These are phyloP conservation scores for Pseudochaenichthys georgianus DNA, from an alignment of 2,797 vertebrate genomes.

Conservation along the genomic window DNA sequence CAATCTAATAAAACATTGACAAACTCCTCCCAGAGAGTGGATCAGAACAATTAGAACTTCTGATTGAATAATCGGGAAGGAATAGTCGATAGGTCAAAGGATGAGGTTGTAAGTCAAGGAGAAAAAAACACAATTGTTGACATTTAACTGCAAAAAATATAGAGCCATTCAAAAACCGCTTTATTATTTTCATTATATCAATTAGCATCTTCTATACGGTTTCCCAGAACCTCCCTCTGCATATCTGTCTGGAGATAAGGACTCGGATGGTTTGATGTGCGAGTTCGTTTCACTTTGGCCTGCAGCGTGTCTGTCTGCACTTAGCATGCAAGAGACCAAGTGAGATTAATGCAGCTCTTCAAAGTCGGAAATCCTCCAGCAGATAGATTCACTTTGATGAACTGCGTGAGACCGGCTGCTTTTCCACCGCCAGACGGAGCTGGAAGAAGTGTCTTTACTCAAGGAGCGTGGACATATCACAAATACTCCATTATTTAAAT, in stretches of 20 bases:
- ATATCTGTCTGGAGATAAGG: constrained; percentile 33
- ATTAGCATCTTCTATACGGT: constrained; percentile 28
- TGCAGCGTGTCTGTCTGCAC: constrained; percentile 32
- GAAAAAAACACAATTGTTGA: too few relatives aligned
- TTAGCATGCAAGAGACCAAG: constrained; percentile 55
- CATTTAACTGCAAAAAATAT: too few relatives aligned
- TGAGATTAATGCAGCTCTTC: constrained; percentile 55
- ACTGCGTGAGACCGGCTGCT: constrained; percentile 13
- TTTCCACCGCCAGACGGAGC: neutral
- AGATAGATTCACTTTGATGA: constrained; percentile 50
- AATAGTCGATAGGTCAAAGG: too few relatives aligned
- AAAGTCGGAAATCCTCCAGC: constrained; percentile 19
- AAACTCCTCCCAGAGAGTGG: too few relatives aligned
- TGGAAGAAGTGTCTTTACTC: too few relatives aligned
- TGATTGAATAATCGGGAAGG: too few relatives aligned
- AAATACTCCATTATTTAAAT: too few relatives aligned
- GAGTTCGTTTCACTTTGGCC: constrained; percentile 30
- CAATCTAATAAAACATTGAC: too few relatives aligned
- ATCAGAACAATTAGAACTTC: too few relatives aligned
- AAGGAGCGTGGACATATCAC: too few relatives aligned
- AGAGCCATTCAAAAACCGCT: too few relatives aligned
- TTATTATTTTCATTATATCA: constrained; percentile 15
- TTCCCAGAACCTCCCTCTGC: constrained; percentile 9
- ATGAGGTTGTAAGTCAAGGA: too few relatives aligned
- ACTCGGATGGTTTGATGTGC: constrained; percentile 42